Evolutionary conservation across 2,113 vertebrate genomes (phyloP).

Genomic region (Sturnira hondurensis): DNA sequence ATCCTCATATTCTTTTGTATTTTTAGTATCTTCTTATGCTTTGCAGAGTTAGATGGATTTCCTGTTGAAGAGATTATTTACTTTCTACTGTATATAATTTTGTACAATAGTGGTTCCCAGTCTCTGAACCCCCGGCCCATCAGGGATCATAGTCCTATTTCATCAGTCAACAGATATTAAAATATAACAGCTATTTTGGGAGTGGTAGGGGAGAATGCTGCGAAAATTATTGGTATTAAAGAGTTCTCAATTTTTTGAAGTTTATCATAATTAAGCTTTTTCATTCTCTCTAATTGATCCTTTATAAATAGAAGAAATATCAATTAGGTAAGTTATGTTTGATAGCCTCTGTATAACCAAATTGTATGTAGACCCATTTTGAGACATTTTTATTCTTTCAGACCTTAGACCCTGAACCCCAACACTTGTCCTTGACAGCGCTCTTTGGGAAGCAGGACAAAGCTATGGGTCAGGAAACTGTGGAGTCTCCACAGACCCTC

Average conservation of each 20-base stretch:
- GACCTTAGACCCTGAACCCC: conserved; percentile 83
- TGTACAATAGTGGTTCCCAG: neutral
- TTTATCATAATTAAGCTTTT: neutral
- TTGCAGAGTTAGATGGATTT: neutral
- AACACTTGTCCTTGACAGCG: conserved; percentile 85
- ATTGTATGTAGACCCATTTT: neutral
- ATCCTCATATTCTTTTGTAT: neutral
- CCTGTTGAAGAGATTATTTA: neutral
- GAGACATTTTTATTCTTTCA: conserved; percentile 65
- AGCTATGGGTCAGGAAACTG: conserved; percentile 48
- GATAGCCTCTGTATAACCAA: neutral
- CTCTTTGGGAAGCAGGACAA: conserved; percentile 88
- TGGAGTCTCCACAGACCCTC: neutral
- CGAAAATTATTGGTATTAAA: neutral
- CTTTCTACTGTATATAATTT: neutral
- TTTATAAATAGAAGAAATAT: neutral
- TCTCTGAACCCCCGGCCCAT: neutral
- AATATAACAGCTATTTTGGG: neutral
- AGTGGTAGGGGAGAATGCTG: neutral
- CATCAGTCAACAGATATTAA: neutral
- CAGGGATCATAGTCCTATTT: neutral
- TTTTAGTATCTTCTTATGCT: neutral
- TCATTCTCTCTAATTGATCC: neutral
- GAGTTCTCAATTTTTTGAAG: neutral
- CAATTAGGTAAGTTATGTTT: neutral